phyloP scores from a whole-genome alignment of 2,888 invertebrate species.

The Allophyes oxyacanthae region DNA sequence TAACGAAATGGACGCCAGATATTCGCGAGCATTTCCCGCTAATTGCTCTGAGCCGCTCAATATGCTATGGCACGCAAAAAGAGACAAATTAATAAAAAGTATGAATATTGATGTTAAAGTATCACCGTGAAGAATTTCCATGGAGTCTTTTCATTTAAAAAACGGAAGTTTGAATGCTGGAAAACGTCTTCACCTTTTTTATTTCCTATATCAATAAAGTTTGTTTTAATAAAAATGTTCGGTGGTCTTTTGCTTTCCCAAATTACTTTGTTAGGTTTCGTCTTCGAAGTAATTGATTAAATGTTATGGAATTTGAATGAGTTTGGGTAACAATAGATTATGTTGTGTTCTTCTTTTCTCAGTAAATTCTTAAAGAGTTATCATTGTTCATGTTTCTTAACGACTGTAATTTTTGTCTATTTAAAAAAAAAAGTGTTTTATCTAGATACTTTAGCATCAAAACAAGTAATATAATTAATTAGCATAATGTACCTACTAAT shows the following conservation, averaged over 20 bases:
- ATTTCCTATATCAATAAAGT: conserved; percentile 19
- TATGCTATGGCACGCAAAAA: conserved; percentile 81
- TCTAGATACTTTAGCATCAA: no score
- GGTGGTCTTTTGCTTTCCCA: conserved; percentile 4
- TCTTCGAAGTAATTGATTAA: conserved; percentile 22
- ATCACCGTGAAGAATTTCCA: conserved; percentile 24
- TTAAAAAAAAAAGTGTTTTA: no score
- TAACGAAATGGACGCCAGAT: conserved; percentile 74
- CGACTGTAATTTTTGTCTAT: no score
- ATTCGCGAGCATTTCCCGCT: conserved; percentile 79
- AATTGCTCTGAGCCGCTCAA: conserved; percentile 78
- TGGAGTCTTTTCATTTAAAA: conserved; percentile 22
- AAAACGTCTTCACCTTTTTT: conserved; percentile 4
- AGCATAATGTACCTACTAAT: no score
- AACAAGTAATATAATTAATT: no score
- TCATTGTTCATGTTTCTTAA: no score
- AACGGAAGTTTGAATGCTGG: conserved; percentile 21
- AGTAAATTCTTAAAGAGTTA: no score
- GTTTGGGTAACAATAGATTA: no score
- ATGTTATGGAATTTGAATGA: conserved; percentile 4
- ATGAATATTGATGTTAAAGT: conserved; percentile 66
- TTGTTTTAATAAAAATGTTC: conserved; percentile 34
- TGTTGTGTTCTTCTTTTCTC: no score
- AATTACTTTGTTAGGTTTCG: conserved; percentile 14
- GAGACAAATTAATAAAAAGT: conserved; percentile 77